Conservation (phyloP, 2,797 vertebrate species). For the Melanotaenia trifasciata region DNA sequence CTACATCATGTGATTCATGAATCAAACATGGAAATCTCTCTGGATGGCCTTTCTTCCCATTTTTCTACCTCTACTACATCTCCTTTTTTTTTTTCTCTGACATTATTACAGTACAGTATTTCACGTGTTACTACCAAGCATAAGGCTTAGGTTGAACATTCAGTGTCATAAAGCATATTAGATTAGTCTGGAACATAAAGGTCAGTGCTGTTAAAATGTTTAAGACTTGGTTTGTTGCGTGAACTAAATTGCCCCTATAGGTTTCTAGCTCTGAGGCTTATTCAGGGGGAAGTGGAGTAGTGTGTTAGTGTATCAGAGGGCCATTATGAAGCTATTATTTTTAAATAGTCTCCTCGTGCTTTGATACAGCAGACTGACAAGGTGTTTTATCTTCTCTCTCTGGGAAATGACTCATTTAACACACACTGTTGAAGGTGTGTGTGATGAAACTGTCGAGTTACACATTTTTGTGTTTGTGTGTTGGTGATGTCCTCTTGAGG, state of each 20-base stretch:
- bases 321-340: slow-evolving; percentile 46
- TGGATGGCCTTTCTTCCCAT: background rate
- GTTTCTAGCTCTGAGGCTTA: slow-evolving; percentile 22
- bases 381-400: slow-evolving; percentile 46
- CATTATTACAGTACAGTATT: slow-evolving; percentile 18
- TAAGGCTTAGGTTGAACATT: slow-evolving; percentile 6
- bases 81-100: slow-evolving; percentile 2
- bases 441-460: slow-evolving; percentile 35
- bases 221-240: slow-evolving; percentile 22
- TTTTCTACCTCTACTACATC: background rate
- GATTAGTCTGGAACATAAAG: slow-evolving; percentile 39
- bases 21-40: slow-evolving; percentile 20
- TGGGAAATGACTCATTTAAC: slow-evolving; percentile 51
- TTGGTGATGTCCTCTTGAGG: slow-evolving; percentile 31
- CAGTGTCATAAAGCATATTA: slow-evolving; percentile 1
- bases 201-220: slow-evolving; percentile 39
- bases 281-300: slow-evolving; percentile 17
- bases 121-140: background rate
- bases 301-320: slow-evolving; percentile 6
- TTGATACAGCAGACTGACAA: slow-evolving; percentile 38
- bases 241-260: slow-evolving; percentile 20
- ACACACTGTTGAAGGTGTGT: slow-evolving; percentile 31
- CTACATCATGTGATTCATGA: slow-evolving; percentile 19
- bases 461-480: slow-evolving; percentile 28
- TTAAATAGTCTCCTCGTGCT: slow-evolving; percentile 26